Evolutionary conservation across 2,888 invertebrate genomes (phyloP).

Genomic region (Sclerodermus sp.): DNA sequence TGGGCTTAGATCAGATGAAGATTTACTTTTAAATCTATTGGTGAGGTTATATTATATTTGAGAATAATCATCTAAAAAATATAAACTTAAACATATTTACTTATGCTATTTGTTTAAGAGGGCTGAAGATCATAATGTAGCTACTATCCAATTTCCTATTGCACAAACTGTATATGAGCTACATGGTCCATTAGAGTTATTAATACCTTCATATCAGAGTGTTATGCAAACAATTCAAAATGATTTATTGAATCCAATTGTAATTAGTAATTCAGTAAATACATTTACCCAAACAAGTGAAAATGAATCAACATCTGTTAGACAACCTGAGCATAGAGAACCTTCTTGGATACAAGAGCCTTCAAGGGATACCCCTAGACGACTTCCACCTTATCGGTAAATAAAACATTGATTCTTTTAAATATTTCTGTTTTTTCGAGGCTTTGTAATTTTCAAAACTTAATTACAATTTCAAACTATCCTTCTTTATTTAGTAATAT

Average conservation of each 20-base stretch:
- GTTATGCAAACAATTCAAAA: conserved; percentile 66
- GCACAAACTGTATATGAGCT: conserved; percentile 62
- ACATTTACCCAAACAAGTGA: conserved; percentile 59
- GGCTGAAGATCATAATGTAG: conserved; percentile 63
- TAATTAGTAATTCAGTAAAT: conserved; percentile 53
- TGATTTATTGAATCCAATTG: conserved; percentile 69
- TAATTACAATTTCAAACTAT: no score
- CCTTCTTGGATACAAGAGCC: no score
- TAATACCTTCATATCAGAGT: conserved; percentile 68
- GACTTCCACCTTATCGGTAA: no score
- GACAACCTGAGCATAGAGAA: no score
- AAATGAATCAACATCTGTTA: not conserved
- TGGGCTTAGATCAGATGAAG: conserved; percentile 65
- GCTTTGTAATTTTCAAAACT: no score
- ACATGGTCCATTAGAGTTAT: conserved; percentile 64
- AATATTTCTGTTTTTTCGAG: no score
- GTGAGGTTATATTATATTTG: conserved; percentile 54
- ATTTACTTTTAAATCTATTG: conserved; percentile 69
- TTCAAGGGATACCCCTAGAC: no score
- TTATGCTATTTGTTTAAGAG: conserved; percentile 54
- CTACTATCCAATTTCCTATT: conserved; percentile 65
- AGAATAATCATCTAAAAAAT: not conserved
- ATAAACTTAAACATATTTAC: not conserved
- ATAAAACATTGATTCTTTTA: no score
- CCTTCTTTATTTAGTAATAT: no score